Percentiles rank a stretch among this genome's conserved stretches.
Conservation (phyloP, 1,140 invertebrate species). For the Pseudomyrmex pallidus region DNA sequence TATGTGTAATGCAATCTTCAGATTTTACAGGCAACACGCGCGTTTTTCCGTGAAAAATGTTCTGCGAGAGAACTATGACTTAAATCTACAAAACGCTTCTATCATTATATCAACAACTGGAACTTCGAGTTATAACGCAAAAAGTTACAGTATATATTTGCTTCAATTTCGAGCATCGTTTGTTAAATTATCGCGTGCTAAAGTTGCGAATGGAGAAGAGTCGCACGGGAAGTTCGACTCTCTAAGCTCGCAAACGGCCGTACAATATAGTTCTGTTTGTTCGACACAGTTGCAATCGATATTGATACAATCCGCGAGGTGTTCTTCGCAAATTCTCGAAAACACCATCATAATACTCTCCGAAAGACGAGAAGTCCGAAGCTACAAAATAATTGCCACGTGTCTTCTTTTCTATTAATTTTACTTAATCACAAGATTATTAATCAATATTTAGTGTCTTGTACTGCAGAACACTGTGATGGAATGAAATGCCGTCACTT, state of each 20-base stretch:
- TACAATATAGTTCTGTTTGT: slow-evolving; percentile 37
- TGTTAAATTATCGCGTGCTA: slow-evolving; percentile 21
- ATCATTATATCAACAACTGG: background rate
- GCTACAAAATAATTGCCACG: background rate
- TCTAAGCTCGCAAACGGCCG: slow-evolving; percentile 15
- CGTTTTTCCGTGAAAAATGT: background rate
- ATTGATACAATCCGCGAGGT: slow-evolving; percentile 12
- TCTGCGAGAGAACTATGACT: background rate
- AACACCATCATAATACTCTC: slow-evolving; percentile 4
- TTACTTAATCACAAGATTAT: too few relatives aligned
- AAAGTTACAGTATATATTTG: background rate
- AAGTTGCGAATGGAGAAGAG: background rate
- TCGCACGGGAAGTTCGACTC: background rate
- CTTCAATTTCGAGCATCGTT: slow-evolving; percentile 23
- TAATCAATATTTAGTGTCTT: background rate
- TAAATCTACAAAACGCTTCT: background rate
- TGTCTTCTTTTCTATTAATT: background rate
- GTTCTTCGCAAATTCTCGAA: slow-evolving; percentile 40
- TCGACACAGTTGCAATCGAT: slow-evolving; percentile 31
- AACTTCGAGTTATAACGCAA: background rate
- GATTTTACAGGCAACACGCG: background rate
- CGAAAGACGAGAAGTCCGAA: background rate
- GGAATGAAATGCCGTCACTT: slow-evolving; percentile 3
- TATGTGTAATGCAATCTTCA: background rate
- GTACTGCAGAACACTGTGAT: background rate